Evolutionary conservation across 2,797 vertebrate genomes (phyloP).

Genomic region (Manis javanica): DNA sequence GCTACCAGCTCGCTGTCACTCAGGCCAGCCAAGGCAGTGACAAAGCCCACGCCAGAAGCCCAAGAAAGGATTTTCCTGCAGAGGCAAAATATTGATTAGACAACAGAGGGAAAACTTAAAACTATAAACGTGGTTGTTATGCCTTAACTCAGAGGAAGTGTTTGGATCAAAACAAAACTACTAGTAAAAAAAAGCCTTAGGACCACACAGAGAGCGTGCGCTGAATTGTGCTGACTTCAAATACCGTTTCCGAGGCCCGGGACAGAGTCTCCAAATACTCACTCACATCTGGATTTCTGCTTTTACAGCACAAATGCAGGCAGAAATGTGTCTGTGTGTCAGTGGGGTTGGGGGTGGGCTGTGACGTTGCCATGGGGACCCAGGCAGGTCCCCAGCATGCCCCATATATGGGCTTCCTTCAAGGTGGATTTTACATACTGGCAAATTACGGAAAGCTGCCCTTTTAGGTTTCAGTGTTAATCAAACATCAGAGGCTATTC

Average conservation of each 20-base stretch:
- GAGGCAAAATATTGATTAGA: conserved; percentile 82
- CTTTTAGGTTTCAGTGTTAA: conserved; percentile 52
- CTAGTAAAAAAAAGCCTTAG: conserved; percentile 74
- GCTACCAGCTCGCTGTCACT: conserved; percentile 34
- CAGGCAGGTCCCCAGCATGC: background rate
- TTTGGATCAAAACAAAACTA: conserved; percentile 75
- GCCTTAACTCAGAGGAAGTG: conserved; percentile 75
- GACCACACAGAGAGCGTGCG: conserved; percentile 75
- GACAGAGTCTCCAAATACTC: conserved; percentile 53
- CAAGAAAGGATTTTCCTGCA: conserved; percentile 21
- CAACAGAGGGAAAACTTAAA: conserved; percentile 66
- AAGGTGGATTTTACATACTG: conserved; percentile 59
- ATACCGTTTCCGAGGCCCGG: conserved; percentile 34
- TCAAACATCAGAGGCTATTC: conserved; percentile 19
- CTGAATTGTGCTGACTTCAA: conserved; percentile 65
- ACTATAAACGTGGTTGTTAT: conserved; percentile 70
- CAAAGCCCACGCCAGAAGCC: conserved; percentile 54
- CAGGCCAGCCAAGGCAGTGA: background rate
- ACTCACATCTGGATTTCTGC: conserved; percentile 79
- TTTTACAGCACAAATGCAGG: conserved; percentile 64
- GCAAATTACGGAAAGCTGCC: background rate
- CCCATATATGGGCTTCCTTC: conserved; percentile 44
- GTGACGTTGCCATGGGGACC: conserved; percentile 70
- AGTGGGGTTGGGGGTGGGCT: background rate
- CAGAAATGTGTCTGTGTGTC: conserved; percentile 5